A percentile compares a stretch with the other conserved stretches of the same genome.
phyloP scores from a whole-genome alignment of 1,140 invertebrate species.

The Drosophila nigrodunni region DNA sequence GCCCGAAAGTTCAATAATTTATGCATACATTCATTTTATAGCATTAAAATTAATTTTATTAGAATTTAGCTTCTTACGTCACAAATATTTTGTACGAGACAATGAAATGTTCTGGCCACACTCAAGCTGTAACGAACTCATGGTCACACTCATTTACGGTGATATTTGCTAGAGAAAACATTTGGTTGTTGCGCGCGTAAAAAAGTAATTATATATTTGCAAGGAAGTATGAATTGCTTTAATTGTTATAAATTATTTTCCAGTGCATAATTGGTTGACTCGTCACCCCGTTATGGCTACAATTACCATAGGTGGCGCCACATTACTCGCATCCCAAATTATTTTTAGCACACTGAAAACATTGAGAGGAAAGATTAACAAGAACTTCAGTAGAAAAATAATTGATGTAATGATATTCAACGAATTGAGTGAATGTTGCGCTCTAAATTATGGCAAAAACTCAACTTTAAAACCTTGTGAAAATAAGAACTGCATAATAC shows the following conservation, averaged over 20 bases:
- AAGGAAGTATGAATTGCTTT: neutral
- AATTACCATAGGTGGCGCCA: neutral
- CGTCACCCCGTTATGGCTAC: neutral
- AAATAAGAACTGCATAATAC: conserved; percentile 48
- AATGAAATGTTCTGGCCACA: too few species aligned
- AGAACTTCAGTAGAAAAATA: neutral
- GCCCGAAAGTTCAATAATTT: too few species aligned
- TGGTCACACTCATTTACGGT: neutral
- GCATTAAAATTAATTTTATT: too few species aligned
- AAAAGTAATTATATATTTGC: conserved; percentile 7
- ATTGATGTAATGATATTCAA: conserved; percentile 59
- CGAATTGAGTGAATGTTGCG: conserved; percentile 28
- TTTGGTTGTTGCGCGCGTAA: neutral
- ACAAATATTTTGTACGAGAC: too few species aligned
- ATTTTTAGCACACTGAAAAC: neutral
- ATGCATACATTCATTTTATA: too few species aligned
- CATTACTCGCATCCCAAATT: neutral
- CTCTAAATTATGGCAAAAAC: neutral
- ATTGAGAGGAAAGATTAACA: neutral
- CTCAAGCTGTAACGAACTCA: too few species aligned
- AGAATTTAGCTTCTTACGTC: too few species aligned
- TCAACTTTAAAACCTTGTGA: neutral
- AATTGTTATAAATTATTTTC: neutral
- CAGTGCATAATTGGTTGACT: conserved; percentile 15
- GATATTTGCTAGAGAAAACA: neutral